Base-by-base conservation (phyloP, 92 coral and sea anemone genomes). In the Montipora capitata region DNA sequence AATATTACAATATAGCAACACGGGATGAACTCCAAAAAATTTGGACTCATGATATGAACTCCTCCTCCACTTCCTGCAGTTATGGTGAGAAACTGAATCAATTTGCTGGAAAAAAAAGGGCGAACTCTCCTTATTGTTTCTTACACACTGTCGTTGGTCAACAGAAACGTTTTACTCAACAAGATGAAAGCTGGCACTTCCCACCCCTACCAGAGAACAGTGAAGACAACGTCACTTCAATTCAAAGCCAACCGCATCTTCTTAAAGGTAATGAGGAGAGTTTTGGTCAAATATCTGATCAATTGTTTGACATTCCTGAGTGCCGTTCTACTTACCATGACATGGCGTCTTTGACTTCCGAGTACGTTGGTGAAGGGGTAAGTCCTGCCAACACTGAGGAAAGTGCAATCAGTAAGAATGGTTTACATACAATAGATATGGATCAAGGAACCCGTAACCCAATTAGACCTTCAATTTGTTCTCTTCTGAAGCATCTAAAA, bases 161-260 rank as follows among this genome's bases (percentile, higher is more conserved):
- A 40, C 3, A 48, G 40, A 4, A 7, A 1, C 51, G 16, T 48
- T 0, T 12, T 3, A 0, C 15, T 3, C 0, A 67, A 20, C 52
- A 68, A 52, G 74, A 81, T n/a, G 40, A 81, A 69, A 81, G 42
- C 40, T 81, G 77, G 85, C 77, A 81, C 40, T 81, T 81, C 6
- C 85, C 77, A 49, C 11, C 67, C 35, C 68, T 14, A 45, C 51
- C 51, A 45, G 51, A 45, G 8, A 45, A 45, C 51, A 4, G 8
- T 7, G 51, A 45, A 8, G 51, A 45, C 51, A 45, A 45, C 51
- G 8, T 45, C 7, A 8, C 51, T 45, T 4, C 5, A 8, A 4
- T 45, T 45, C 51, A 45, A 45, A 45, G 51, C 0, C 4, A 45
- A 45, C 51, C 51, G 8, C 4, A 8, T 45, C 51, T 4, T 7